Conservation (phyloP, 2,113 vertebrate species). For the Diadophis punctatus region DNA sequence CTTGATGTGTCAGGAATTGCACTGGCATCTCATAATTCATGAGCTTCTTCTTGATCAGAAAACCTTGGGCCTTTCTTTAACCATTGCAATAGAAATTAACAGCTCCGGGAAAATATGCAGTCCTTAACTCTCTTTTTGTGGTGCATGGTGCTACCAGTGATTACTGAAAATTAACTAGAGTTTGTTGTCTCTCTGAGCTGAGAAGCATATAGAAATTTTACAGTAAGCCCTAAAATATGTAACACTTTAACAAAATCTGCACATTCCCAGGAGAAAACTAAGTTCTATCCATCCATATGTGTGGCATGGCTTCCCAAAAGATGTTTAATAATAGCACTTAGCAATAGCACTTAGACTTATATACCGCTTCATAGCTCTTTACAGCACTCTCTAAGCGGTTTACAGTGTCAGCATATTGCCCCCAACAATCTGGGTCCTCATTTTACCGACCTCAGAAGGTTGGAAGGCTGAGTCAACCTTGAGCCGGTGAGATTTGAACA, state of each 20-base stretch:
- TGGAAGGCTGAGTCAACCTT: no score
- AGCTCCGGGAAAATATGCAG: neutral
- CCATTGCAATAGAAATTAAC: neutral
- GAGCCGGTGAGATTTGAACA: no score
- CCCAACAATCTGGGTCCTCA: no score
- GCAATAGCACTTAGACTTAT: no score
- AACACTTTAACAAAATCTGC: neutral
- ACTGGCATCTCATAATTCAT: neutral
- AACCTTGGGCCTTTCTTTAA: neutral
- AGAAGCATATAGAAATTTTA: neutral
- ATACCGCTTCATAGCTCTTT: no score
- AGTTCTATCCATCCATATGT: neutral
- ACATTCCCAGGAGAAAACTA: neutral
- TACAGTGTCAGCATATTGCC: no score
- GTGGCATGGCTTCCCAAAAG: neutral
- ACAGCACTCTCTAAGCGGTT: no score
- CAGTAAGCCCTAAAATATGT: neutral
- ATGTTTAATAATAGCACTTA: neutral
- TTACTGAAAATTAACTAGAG: neutral
- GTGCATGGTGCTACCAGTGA: neutral
- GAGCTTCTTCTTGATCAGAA: neutral
- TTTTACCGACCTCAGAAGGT: no score
- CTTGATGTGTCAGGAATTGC: neutral
- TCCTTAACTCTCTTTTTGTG: neutral
- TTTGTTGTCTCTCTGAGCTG: neutral